Base-by-base conservation (phyloP, 2,888 invertebrate species). In the Gymnoscelis rufifasciata region DNA sequence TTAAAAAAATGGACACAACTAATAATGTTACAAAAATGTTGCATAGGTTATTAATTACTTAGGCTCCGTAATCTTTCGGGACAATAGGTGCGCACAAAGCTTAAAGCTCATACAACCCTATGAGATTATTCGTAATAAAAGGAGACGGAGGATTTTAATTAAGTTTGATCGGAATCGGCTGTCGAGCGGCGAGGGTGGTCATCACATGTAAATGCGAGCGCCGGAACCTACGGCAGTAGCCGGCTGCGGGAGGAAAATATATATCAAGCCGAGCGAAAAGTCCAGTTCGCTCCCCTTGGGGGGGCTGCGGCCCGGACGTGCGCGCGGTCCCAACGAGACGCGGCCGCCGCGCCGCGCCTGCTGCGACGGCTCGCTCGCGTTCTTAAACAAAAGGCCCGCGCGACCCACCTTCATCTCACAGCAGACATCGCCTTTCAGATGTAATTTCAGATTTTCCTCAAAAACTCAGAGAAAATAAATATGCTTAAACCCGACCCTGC, bases 221-320 rank as follows among this genome's bases (percentile, higher is more conserved):
- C 72, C 74, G 74, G 73, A 78, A 75, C 78, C 74, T 74, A 74
- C 74, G 68, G 74, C 75, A 74, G 79, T 71, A 77, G 78, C 80
- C 79, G 72, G 77, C 75, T 71, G 78, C 71, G 81, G 80, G 82
- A 82, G 83, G 78, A 84, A 86, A 86, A 83, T 87, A 84, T 86
- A 83, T 82, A 84, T 80, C 78, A 83, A 81, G 81, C 81, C 74
- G 78, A 83, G 83, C 83, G 86, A 86, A 83, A 84, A 86, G 87
- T 86, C 88, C 87, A 86, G 84, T 87, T 83, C 78, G 78, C 83
- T 76, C 83, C 82, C 81, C 60, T 51, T 61, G 74, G 79, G 76
- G 78, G 78, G 61, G 69, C 68, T 67, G 74, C 71, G 69, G 75
- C 60, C 78, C 78, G 82, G 79, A 83, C 87, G 86, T 86, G 88